Conservation (phyloP, 1,140 invertebrate species). For the Drosophila elegans region DNA sequence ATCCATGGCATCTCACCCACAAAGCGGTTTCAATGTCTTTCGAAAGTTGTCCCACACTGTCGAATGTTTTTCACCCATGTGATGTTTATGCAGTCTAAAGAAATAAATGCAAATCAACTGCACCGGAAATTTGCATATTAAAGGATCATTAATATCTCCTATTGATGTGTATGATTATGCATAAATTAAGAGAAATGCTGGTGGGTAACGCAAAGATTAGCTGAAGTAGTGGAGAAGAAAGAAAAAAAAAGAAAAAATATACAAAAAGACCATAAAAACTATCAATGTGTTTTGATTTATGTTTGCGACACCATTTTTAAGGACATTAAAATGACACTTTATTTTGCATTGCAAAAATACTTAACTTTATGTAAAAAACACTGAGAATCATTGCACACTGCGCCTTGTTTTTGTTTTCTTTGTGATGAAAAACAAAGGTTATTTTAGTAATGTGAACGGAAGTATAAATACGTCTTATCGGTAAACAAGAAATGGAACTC, state of each 20-base stretch:
- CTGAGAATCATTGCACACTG: too few species aligned
- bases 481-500: not conserved
- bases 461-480: not conserved
- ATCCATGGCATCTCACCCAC: conserved; percentile 16
- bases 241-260: conserved; percentile 1
- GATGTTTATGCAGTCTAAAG: conserved; percentile 19
- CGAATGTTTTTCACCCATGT: conserved; percentile 4
- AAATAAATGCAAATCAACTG: conserved; percentile 43
- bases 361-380: too few species aligned
- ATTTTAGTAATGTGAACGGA: not conserved
- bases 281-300: too few species aligned
- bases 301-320: too few species aligned
- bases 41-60: conserved; percentile 48
- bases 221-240: not conserved
- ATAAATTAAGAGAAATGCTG: conserved; percentile 39
- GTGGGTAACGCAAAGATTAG: conserved; percentile 7
- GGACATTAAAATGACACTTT: too few species aligned
- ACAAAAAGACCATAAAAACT: not conserved
- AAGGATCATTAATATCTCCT: conserved; percentile 35
- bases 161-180: conserved; percentile 33
- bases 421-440: not conserved
- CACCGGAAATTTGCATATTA: conserved; percentile 50
- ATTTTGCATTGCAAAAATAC: too few species aligned
- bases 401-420: not conserved
- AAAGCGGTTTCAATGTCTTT: conserved; percentile 48